Percentiles rank a stretch among this genome's conserved stretches.
phyloP scores from a whole-genome alignment of 2,797 vertebrate genomes.

The Choloepus didactylus region DNA sequence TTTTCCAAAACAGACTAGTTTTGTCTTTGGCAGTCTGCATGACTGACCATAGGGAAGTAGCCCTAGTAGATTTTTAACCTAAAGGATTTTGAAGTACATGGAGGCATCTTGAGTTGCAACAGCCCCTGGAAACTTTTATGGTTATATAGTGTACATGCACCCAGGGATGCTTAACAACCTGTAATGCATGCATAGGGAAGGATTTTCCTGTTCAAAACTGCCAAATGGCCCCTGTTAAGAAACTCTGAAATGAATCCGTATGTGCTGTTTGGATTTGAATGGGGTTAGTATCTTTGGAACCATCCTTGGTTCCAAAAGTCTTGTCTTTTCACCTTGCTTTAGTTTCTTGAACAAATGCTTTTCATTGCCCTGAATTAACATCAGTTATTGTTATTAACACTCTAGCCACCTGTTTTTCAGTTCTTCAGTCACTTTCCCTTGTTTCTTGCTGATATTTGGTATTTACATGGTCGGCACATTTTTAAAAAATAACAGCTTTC shows the following conservation, averaged over 20 bases:
- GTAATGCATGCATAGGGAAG: background rate
- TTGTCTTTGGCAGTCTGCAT: background rate
- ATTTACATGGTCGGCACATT: background rate
- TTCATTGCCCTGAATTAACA: background rate
- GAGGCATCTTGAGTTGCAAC: constrained; percentile 3
- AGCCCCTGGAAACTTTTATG: background rate
- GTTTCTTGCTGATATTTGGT: background rate
- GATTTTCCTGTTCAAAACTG: background rate
- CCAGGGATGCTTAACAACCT: background rate
- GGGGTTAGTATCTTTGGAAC: background rate
- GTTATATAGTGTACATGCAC: background rate
- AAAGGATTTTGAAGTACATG: background rate
- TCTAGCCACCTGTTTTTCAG: background rate
- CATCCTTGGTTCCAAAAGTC: background rate
- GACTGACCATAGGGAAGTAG: background rate
- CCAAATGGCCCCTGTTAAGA: background rate
- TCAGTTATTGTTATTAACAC: background rate
- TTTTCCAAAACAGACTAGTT: background rate
- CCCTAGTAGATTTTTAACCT: background rate
- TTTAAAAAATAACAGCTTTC: background rate
- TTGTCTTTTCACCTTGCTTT: constrained; percentile 18
- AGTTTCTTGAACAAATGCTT: constrained; percentile 1
- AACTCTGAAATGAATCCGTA: background rate
- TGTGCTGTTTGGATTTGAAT: background rate
- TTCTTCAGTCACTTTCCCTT: constrained; percentile 10